Percentiles rank a stretch among this genome's conserved stretches.
Conservation (phyloP, 2,113 vertebrate species). For the Glareola pratincola region DNA sequence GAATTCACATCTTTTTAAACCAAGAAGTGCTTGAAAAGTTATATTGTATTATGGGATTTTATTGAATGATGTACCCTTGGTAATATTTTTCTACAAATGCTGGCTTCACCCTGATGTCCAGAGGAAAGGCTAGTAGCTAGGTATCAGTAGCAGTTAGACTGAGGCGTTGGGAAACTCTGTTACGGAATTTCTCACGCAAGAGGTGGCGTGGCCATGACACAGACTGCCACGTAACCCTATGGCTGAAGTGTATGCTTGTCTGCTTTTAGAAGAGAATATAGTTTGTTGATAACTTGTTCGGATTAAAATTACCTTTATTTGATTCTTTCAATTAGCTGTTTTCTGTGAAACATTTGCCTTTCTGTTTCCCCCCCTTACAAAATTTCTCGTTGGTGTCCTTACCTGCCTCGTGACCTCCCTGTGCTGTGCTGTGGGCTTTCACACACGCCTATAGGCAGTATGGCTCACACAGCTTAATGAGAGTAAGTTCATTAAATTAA, state of each 20-base stretch:
- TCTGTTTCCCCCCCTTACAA: not conserved
- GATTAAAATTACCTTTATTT: not conserved
- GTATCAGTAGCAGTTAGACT: not conserved
- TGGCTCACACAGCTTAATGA: constrained; percentile 75
- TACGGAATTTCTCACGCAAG: not conserved
- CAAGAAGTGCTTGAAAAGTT: not conserved
- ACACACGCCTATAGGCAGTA: constrained; percentile 36
- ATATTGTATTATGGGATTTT: not conserved
- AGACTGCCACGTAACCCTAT: not conserved
- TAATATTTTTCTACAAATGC: not conserved
- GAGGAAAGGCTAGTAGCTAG: not conserved
- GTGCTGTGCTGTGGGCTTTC: constrained; percentile 57
- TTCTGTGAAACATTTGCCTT: not conserved
- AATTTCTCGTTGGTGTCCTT: constrained; percentile 33
- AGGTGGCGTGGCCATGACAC: not conserved
- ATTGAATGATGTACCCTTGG: not conserved
- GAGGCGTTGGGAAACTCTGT: not conserved
- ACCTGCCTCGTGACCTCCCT: constrained; percentile 51
- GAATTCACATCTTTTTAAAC: not conserved
- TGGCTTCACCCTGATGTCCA: not conserved
- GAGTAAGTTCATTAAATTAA: constrained; percentile 78
- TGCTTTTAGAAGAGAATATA: not conserved
- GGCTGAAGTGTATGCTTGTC: not conserved
- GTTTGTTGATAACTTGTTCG: constrained; percentile 3
- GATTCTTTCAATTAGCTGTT: not conserved